Base-by-base conservation (phyloP, 2,113 vertebrate species). In the Plectropomus leopardus region DNA sequence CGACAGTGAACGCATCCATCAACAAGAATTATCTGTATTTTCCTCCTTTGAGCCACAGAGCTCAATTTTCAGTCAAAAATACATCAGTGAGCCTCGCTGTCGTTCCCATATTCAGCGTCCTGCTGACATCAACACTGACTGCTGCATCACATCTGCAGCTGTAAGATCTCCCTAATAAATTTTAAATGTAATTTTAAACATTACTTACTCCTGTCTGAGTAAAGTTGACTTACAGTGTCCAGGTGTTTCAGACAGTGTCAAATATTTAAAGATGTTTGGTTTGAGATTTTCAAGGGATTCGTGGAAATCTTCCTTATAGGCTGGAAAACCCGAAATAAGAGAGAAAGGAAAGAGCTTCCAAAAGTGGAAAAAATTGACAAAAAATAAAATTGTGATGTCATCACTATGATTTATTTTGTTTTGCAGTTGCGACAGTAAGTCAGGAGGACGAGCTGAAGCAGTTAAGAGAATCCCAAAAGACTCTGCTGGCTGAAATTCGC, bases 371-470 rank as follows among this genome's bases (percentile, higher is more conserved):
- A 30, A 32, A 16, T 2, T 30, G 26, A 34, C 44, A 26, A 72
- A 70, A 57, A n/a, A 7, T 3, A 7, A 51, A 19, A 50, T 0
- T n/a, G 1, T 5, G n/a, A n/a, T n/a, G 34, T 21, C 11, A 34
- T 14, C 4, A 7, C 3, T 0, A 5, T 72, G 1, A 64, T 55
- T 13, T 54, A 75, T 16, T 54, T 67, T 1, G 14, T 65, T 72
- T 57, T 80, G 9, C 68, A 87, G 79, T 70, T 83, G 5, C 7
- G 23, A 8, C 17, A 47, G 6, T n/a, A 0, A 65, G 5, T 11
- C 1, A 0, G 1, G n/a, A 36, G 19, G 11, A 7, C 2, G 63
- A 4, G 9, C 26, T n/a, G 61, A 53, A 42, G 0, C 0, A 19
- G 48, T n/a, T 75, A 13, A 61, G 34, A 47, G 16, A 57, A 13